Conservation (phyloP, 2,113 vertebrate species). For the Heteronetta atricapilla region DNA sequence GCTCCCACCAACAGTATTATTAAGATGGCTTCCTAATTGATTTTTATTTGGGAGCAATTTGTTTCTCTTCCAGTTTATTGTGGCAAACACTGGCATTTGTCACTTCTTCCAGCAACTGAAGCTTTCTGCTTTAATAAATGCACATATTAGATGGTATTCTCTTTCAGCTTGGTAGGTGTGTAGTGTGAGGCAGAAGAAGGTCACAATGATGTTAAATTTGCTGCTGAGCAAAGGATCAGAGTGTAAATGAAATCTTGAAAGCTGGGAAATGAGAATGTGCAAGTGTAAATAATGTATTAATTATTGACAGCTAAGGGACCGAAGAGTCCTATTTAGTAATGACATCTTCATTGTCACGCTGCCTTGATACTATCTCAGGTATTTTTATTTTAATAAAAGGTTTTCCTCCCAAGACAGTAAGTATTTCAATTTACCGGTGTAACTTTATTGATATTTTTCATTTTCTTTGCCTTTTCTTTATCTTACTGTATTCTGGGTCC, state of each 20-base stretch:
- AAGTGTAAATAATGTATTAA: conserved; percentile 95
- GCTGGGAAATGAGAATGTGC: conserved; percentile 86
- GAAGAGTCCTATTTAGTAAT: conserved; percentile 76
- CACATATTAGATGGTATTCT: conserved; percentile 67
- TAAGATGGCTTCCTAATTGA: conserved; percentile 62
- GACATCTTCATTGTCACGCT: conserved; percentile 77
- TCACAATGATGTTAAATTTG: conserved; percentile 79
- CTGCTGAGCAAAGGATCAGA: conserved; percentile 85
- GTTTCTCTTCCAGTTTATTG: conserved; percentile 60
- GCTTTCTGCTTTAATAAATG: conserved; percentile 74
- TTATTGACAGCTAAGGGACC: conserved; percentile 85
- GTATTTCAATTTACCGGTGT: conserved; percentile 47
- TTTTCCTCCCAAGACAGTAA: conserved; percentile 24
- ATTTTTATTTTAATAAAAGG: conserved; percentile 56
- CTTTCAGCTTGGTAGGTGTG: conserved; percentile 57
- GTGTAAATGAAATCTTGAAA: conserved; percentile 88
- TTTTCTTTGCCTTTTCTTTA: conserved; percentile 50
- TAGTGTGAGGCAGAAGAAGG: conserved; percentile 72
- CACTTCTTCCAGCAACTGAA: conserved; percentile 47
- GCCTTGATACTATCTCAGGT: conserved; percentile 59
- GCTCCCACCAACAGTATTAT: background rate
- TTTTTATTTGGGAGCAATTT: conserved; percentile 63
- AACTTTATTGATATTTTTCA: conserved; percentile 51
- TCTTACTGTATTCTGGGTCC: background rate
- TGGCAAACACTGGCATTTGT: conserved; percentile 64